Evolutionary conservation across 2,888 invertebrate species (phyloP).

Genomic region (Drosophila aldrichi): DNA sequence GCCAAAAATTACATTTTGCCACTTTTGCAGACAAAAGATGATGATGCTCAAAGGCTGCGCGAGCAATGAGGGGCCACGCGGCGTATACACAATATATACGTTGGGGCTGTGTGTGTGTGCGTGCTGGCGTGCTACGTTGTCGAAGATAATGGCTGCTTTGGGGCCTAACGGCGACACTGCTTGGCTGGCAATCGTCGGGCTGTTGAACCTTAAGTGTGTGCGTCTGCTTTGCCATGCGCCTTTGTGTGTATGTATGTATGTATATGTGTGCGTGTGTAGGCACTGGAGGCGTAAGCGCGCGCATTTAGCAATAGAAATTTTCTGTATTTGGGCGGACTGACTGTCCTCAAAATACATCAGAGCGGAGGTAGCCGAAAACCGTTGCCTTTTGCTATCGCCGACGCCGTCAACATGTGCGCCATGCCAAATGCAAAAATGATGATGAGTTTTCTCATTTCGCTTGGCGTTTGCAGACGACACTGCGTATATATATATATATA

Average conservation of each 20-base stretch:
- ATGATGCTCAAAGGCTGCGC: slow-evolving; percentile 54
- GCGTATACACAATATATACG: slow-evolving; percentile 70
- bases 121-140: slow-evolving; percentile 47
- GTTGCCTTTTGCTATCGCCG: slow-evolving; percentile 42
- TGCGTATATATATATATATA: too few species aligned
- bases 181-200: slow-evolving; percentile 71
- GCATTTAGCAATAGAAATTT: slow-evolving; percentile 71
- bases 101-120: slow-evolving; percentile 35
- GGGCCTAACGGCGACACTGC: slow-evolving; percentile 56
- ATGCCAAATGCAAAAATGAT: slow-evolving; percentile 72
- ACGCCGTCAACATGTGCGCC: slow-evolving; percentile 56
- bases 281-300: slow-evolving; percentile 67
- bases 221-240: slow-evolving; percentile 51
- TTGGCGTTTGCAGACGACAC: slow-evolving; percentile 25
- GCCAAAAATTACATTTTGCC: slow-evolving; percentile 81
- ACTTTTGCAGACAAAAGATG: slow-evolving; percentile 71
- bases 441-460: slow-evolving; percentile 64
- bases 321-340: slow-evolving; percentile 68
- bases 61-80: slow-evolving; percentile 24
- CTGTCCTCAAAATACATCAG: slow-evolving; percentile 25
- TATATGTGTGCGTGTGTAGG: slow-evolving; percentile 27
- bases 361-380: slow-evolving; percentile 15
- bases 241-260: slow-evolving; percentile 25
- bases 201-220: slow-evolving; percentile 74
- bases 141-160: slow-evolving; percentile 78